Conservation (phyloP, 2,888 invertebrate species). For the Ochropleura plecta region DNA sequence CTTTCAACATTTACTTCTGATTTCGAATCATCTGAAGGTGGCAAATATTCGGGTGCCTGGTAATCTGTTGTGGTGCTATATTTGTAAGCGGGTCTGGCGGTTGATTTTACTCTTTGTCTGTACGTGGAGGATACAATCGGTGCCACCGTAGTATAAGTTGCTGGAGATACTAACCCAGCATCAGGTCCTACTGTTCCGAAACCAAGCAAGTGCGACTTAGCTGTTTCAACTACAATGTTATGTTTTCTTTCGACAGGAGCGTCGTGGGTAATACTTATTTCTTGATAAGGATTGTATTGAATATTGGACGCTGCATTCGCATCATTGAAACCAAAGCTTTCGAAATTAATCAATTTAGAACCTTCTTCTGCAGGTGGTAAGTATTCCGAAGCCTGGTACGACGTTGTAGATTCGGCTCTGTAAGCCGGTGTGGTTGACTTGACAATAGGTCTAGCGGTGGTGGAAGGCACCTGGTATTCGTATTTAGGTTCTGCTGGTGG, state of each 20-base stretch:
- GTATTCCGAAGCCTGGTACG: constrained; percentile 79
- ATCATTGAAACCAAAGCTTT: constrained; percentile 75
- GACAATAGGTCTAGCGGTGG: constrained; percentile 74
- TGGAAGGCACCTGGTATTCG: constrained; percentile 70
- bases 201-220: constrained; percentile 85
- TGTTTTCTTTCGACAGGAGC: constrained; percentile 79
- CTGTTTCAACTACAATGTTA: constrained; percentile 85
- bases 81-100: constrained; percentile 72
- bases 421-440: constrained; percentile 77
- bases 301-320: constrained; percentile 67
- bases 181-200: constrained; percentile 87
- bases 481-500: constrained; percentile 66
- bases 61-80: constrained; percentile 78
- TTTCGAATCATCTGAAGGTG: constrained; percentile 75
- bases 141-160: constrained; percentile 80
- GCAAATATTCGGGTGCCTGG: constrained; percentile 81
- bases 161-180: constrained; percentile 83
- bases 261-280: constrained; percentile 68
- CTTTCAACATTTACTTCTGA: constrained; percentile 73
- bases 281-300: constrained; percentile 80
- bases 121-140: constrained; percentile 77
- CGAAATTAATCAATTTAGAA: constrained; percentile 72
- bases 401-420: constrained; percentile 75
- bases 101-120: constrained; percentile 75
- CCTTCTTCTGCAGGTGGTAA: constrained; percentile 76